Evolutionary conservation across 2,797 vertebrate genomes (phyloP).

Genomic region (Chelonia mydas): DNA sequence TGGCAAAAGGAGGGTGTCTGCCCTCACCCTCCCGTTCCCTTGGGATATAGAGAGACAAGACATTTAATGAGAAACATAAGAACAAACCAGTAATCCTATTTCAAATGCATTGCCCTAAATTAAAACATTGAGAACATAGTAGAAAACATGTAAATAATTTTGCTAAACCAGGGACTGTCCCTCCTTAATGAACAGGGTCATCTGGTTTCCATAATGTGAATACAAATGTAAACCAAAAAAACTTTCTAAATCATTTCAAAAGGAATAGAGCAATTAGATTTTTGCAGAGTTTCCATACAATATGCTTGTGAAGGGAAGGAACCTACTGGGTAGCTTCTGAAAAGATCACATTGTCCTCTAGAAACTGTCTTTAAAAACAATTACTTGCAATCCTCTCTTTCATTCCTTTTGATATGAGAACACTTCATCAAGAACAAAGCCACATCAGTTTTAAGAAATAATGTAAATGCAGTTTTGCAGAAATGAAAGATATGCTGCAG

Average conservation of each 20-base stretch:
- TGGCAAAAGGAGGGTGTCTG: not conserved
- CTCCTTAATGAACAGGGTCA: not conserved
- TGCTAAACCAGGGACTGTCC: not conserved
- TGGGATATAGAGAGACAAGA: not conserved
- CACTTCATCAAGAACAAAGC: conserved; percentile 45
- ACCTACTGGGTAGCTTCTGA: not conserved
- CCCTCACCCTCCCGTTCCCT: not conserved
- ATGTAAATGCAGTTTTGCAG: conserved; percentile 45
- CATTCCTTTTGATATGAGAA: conserved; percentile 33
- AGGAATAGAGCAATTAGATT: not conserved
- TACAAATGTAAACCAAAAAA: not conserved
- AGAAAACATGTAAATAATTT: not conserved
- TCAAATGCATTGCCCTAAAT: not conserved
- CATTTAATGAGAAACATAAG: not conserved
- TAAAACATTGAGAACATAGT: not conserved
- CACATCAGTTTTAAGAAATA: conserved; percentile 44
- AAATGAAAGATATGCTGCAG: conserved; percentile 32
- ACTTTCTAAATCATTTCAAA: not conserved
- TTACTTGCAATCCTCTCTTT: not conserved
- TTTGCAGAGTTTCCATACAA: not conserved
- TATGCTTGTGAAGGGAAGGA: not conserved
- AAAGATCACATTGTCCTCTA: not conserved
- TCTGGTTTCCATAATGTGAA: not conserved
- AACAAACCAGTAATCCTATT: not conserved
- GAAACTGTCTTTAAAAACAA: not conserved